A percentile compares a stretch with the other conserved stretches of the same genome.
Evolutionary conservation across 1,140 invertebrate species (phyloP).

Genomic region (Odontomachus brunneus): DNA sequence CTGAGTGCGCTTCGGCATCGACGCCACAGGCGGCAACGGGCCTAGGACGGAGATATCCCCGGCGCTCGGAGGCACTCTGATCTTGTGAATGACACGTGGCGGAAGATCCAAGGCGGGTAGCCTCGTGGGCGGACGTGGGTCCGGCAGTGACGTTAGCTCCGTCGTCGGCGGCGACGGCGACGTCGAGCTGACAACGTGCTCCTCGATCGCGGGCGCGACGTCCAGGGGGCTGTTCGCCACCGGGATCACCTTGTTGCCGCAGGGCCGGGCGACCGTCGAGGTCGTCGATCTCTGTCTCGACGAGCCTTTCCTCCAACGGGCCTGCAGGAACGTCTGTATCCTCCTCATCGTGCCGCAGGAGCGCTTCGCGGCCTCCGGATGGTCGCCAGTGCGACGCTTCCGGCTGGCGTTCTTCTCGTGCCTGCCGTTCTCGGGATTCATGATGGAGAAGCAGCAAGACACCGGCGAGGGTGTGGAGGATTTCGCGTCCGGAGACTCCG

Average conservation of each 20-base stretch:
- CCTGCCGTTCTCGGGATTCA: slow-evolving; percentile 57
- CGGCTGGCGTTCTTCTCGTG: not conserved
- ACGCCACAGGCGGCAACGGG: not conserved
- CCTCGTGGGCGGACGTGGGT: slow-evolving; percentile 19
- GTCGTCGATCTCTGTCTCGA: slow-evolving; percentile 69
- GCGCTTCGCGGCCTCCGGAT: slow-evolving; percentile 26
- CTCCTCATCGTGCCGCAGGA: slow-evolving; percentile 79
- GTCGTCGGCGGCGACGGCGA: not conserved
- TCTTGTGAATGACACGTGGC: slow-evolving; percentile 8
- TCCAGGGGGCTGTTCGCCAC: not conserved
- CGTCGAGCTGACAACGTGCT: not conserved
- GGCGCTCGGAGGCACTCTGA: not conserved
- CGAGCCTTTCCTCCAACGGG: slow-evolving; percentile 76
- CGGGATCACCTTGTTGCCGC: slow-evolving; percentile 76
- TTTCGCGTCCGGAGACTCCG: slow-evolving; percentile 71
- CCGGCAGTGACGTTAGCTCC: not conserved
- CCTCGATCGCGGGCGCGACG: slow-evolving; percentile 11
- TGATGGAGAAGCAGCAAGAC: slow-evolving; percentile 82
- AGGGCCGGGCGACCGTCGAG: slow-evolving; percentile 55
- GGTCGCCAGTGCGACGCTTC: slow-evolving; percentile 25
- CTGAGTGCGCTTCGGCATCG: slow-evolving; percentile 73
- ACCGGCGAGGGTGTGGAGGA: slow-evolving; percentile 82
- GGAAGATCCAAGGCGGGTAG: slow-evolving; percentile 37
- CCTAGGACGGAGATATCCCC: slow-evolving; percentile 32
- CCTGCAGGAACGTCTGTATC: slow-evolving; percentile 79